Evolutionary conservation across 1,140 invertebrate genomes (phyloP).

Genomic region (Fopius arisanus): DNA sequence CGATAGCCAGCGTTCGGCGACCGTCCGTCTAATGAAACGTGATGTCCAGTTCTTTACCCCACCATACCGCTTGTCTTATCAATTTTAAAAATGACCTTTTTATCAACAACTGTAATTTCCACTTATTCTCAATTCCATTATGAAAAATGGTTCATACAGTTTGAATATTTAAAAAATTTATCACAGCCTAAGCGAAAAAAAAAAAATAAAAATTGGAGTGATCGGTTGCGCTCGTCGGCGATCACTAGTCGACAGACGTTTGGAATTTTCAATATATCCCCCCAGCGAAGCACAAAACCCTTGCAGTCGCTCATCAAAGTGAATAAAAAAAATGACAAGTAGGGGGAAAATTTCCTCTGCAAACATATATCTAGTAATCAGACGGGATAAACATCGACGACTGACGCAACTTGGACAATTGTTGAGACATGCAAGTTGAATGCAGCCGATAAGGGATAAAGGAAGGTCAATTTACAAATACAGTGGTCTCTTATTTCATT

Average conservation of each 20-base stretch:
- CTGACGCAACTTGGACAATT: slow-evolving; percentile 58
- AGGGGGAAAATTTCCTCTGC: not conserved
- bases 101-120: slow-evolving; percentile 1
- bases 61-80: not conserved
- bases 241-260: not conserved
- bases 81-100: not conserved
- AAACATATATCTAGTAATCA: not conserved
- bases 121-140: not conserved
- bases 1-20: slow-evolving; percentile 45
- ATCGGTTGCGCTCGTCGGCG: not conserved
- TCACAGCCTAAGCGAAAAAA: not conserved
- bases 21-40: slow-evolving; percentile 53
- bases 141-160: too few species aligned
- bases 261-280: not conserved
- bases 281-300: not conserved
- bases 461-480: slow-evolving; percentile 35
- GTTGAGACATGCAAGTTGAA: slow-evolving; percentile 54
- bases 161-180: not conserved
- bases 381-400: slow-evolving; percentile 55
- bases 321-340: not conserved
- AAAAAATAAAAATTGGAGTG: not conserved
- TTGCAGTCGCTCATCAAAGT: not conserved
- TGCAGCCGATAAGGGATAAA: slow-evolving; percentile 49
- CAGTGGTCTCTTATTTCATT: slow-evolving; percentile 43
- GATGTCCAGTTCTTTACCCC: slow-evolving; percentile 33